Evolutionary conservation across 2,888 invertebrate genomes (phyloP).

Genomic region (Hetaerina titia): DNA sequence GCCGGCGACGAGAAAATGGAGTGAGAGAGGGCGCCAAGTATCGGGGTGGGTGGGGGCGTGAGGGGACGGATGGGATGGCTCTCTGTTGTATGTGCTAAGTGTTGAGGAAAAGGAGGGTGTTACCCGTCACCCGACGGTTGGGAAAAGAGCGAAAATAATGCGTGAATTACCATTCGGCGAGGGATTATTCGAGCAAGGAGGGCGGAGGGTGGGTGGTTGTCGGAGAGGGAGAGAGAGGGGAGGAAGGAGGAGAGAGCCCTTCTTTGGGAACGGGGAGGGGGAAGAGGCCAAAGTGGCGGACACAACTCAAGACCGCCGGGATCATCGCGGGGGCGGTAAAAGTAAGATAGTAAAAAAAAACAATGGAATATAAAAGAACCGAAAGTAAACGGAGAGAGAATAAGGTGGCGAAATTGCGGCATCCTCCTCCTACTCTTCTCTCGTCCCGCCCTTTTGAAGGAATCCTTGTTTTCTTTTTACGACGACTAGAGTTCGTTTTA

Average conservation of each 20-base stretch:
- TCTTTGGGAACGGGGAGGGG: neutral
- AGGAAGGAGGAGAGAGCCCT: neutral
- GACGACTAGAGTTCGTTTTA: conserved; percentile 15
- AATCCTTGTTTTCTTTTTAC: conserved; percentile 25
- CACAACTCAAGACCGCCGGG: neutral
- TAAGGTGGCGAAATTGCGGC: conserved; percentile 12
- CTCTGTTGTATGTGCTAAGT: neutral
- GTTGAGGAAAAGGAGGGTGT: conserved; percentile 21
- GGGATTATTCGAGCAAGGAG: neutral
- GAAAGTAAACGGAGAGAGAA: neutral
- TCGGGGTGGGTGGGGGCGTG: too few relatives aligned
- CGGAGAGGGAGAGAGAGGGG: neutral
- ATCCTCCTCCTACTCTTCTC: neutral
- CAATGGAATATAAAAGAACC: neutral
- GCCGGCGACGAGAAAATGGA: too few relatives aligned
- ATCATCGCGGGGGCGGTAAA: neutral
- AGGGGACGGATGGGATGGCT: neutral
- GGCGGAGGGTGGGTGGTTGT: neutral
- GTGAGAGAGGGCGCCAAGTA: too few relatives aligned
- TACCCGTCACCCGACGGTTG: neutral
- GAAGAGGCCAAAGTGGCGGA: neutral
- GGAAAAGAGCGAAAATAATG: neutral
- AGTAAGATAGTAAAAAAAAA: neutral
- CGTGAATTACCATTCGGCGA: neutral
- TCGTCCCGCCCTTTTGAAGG: neutral